A percentile compares a stretch with the other conserved stretches of the same genome.
These are phyloP conservation scores for Pyrrhosoma nymphula DNA, from an alignment of 2,888 invertebrate species.

Conservation along the genomic window DNA sequence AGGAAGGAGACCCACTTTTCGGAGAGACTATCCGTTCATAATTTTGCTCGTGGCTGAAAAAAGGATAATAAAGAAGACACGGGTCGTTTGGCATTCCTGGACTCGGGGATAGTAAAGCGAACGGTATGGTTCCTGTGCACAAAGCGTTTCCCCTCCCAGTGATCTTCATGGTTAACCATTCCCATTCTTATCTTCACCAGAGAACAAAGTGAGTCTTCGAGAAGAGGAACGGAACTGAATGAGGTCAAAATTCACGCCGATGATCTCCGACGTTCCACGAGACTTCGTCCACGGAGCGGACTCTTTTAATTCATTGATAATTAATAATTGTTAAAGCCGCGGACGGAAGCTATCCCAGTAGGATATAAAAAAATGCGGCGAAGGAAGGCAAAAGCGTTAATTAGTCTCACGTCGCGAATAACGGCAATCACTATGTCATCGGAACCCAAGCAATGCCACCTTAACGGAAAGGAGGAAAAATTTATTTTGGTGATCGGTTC, in stretches of 20 bases:
- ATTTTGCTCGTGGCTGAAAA: background rate
- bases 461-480: too few species aligned
- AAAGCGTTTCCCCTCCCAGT: background rate
- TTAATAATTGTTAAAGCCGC: background rate
- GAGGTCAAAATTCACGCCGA: background rate
- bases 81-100: background rate
- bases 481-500: background rate
- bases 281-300: background rate
- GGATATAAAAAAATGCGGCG: background rate
- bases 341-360: background rate
- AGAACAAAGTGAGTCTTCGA: background rate
- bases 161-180: background rate
- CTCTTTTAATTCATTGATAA: background rate
- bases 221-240: background rate
- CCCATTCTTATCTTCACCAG: background rate
- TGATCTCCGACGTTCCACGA: background rate
- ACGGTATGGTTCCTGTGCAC: background rate
- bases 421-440: background rate
- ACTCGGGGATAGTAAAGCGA: background rate
- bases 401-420: background rate
- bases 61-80: background rate
- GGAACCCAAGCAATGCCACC: too few species aligned
- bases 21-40: background rate
- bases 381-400: background rate
- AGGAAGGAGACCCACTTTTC: conserved; percentile 38